These are phyloP conservation scores for Euglossa dilemma DNA, from an alignment of 1,140 invertebrate genomes.

Conservation along the genomic window DNA sequence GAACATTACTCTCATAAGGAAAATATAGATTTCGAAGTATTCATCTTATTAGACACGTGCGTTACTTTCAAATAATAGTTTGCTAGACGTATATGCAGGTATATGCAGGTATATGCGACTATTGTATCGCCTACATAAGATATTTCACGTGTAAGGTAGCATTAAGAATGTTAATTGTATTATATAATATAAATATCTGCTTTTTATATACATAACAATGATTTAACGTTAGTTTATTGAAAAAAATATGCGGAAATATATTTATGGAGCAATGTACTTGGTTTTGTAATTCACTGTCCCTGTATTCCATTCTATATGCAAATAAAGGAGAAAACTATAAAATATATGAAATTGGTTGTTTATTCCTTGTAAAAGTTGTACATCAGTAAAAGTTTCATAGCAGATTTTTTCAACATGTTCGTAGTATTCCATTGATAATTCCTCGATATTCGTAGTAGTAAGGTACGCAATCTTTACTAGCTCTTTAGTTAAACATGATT, in stretches of 20 bases:
- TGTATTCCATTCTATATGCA: background rate
- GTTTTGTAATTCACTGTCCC: background rate
- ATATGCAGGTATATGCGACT: constrained; percentile 2
- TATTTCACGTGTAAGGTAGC: constrained; percentile 32
- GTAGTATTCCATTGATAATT: constrained; percentile 58
- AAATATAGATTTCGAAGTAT: background rate
- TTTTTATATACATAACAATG: constrained; percentile 49
- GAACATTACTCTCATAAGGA: background rate
- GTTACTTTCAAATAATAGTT: constrained; percentile 22
- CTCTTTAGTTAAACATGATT: constrained; percentile 11
- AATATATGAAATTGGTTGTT: constrained; percentile 64
- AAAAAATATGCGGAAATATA: constrained; percentile 43
- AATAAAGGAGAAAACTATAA: background rate
- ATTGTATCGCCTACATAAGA: constrained; percentile 17
- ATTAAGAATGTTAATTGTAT: constrained; percentile 37
- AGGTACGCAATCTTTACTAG: constrained; percentile 21
- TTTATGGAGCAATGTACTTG: constrained; percentile 45
- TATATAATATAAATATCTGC: constrained; percentile 49
- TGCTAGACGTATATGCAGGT: background rate
- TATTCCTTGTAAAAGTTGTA: constrained; percentile 66
- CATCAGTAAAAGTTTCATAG: constrained; percentile 61
- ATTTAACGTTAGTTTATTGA: constrained; percentile 47
- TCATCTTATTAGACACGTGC: constrained; percentile 16
- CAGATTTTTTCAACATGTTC: constrained; percentile 54
- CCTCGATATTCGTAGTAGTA: constrained; percentile 47